Evolutionary conservation across 2,888 invertebrate genomes (phyloP).

Genomic region (Sinohyriopsis cumingii): DNA sequence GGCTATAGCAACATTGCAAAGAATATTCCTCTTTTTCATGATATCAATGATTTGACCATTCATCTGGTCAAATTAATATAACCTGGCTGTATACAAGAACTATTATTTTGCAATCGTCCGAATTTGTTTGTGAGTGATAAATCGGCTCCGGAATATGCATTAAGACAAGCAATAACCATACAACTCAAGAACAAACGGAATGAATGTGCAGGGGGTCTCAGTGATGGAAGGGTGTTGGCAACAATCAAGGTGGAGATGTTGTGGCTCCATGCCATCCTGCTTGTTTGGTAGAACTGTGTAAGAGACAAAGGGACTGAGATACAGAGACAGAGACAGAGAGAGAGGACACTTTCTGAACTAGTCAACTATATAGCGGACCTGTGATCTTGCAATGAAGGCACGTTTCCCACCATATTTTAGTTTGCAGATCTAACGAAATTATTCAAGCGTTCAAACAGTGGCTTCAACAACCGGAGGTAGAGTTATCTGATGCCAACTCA

Average conservation of each 20-base stretch:
- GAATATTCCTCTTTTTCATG: slow-evolving; percentile 21
- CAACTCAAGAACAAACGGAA: slow-evolving; percentile 26
- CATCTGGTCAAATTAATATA: slow-evolving; percentile 27
- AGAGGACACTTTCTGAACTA: no score
- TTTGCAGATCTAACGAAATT: neutral
- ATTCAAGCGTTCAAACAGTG: neutral
- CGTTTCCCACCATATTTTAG: neutral
- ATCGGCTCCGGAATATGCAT: slow-evolving; percentile 8
- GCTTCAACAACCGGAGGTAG: neutral
- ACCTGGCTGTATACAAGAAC: slow-evolving; percentile 33
- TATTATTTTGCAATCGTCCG: slow-evolving; percentile 27
- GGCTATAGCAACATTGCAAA: slow-evolving; percentile 15
- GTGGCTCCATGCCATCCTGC: slow-evolving; percentile 38
- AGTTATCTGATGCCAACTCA: slow-evolving; percentile 10
- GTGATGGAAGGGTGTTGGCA: slow-evolving; percentile 32
- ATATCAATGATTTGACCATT: slow-evolving; percentile 21
- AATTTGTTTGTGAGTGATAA: slow-evolving; percentile 30
- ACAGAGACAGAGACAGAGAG: slow-evolving; percentile 6
- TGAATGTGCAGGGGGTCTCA: slow-evolving; percentile 27
- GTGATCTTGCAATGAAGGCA: no score
- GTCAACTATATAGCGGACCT: no score
- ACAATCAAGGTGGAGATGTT: slow-evolving; percentile 34
- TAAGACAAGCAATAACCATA: slow-evolving; percentile 37
- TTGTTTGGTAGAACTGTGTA: slow-evolving; percentile 29
- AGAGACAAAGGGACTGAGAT: slow-evolving; percentile 21